Base-by-base conservation (phyloP, 2,797 vertebrate genomes). In the Sebastes dallii region DNA sequence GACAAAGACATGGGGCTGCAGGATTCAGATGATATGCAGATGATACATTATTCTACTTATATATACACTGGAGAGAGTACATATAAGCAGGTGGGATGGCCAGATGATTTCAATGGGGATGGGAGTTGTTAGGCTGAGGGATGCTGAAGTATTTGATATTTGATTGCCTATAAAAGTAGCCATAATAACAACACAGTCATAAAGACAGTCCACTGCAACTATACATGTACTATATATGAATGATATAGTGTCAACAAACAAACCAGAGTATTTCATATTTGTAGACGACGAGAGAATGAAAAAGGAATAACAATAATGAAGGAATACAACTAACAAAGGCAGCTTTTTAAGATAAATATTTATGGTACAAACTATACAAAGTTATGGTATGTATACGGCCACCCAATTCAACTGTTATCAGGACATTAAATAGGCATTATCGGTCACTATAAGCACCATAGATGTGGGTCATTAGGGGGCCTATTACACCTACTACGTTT, bases 51-150 rank as follows among this genome's bases (percentile, higher is more conserved):
- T 66, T 86, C 6, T 75, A 81, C 78, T 88, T 82, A 84, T 84
- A 90, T 36, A 78, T 82, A 82, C 16, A 18, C 80, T 77, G 24
- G 20, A 46, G 20, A 60, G 22, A 75, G 81, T 84, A 86, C 42
- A 82, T 89, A 84, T 86, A 89, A 89, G 81, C 18, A 22, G n/a
- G 66, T 66, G 65, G 27, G 50, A 83, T 82, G 79, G 16, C 7
- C 62, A 65, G 16, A 87, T 88, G 79, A 61, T 59, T 73, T 77
- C 4, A 8, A 88, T 89, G 85, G 52, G 72, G 25, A 90, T 80
- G 78, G n/a, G 74, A 22, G 55, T 16, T 54, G 68, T 61, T 34
- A 30, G 9, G 32, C 2, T 75, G 68, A 82, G 22, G 12, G 34
- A 76, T 36, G 66, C 11, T 70, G 76, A 46, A 46, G 32, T 65